These are phyloP conservation scores for Eremobia ochroleuca DNA, from an alignment of 2,888 invertebrate species.

Conservation along the genomic window DNA sequence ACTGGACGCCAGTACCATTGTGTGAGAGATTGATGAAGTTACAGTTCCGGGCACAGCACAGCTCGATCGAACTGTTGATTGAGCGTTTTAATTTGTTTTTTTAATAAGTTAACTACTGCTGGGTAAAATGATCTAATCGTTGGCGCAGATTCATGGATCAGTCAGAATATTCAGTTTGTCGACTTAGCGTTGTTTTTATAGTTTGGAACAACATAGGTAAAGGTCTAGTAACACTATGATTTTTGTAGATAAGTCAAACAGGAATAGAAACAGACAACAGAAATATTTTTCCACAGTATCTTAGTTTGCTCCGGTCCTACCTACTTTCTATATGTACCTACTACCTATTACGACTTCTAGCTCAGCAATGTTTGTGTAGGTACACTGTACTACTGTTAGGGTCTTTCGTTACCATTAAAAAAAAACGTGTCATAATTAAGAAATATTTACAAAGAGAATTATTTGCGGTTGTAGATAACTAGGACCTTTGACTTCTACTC, in stretches of 20 bases:
- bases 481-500: background rate
- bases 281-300: background rate
- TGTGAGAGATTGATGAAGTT: slow-evolving; percentile 56
- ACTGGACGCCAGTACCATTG: slow-evolving; percentile 33
- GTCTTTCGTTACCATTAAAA: background rate
- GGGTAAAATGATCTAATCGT: background rate
- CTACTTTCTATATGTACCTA: background rate
- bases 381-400: background rate
- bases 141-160: background rate
- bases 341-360: background rate
- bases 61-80: slow-evolving; percentile 9
- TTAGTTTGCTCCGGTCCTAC: background rate
- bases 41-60: slow-evolving; percentile 38
- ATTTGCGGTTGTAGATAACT: no score
- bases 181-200: background rate
- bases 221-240: background rate
- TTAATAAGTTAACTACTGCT: slow-evolving; percentile 1
- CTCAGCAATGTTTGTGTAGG: background rate
- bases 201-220: background rate
- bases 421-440: background rate
- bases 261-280: background rate
- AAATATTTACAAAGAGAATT: no score
- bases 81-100: slow-evolving; percentile 23
- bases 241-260: background rate
- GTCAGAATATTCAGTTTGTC: background rate